These are phyloP conservation scores for Cantharis rustica DNA, from an alignment of 2,888 invertebrate genomes.

Conservation along the genomic window DNA sequence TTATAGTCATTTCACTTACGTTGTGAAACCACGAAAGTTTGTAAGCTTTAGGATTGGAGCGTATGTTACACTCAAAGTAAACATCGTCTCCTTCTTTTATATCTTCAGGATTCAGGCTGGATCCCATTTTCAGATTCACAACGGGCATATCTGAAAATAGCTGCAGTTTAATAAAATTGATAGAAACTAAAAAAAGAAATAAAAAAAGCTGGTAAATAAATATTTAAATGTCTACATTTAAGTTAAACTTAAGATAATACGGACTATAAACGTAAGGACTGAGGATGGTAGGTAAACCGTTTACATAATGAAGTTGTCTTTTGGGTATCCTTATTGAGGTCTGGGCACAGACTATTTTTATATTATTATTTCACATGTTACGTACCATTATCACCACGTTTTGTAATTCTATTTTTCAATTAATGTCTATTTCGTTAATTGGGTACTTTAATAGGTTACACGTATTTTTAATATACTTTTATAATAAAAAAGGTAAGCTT, in stretches of 20 bases:
- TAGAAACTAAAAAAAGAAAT: not conserved
- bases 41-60: slow-evolving; percentile 82
- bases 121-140: slow-evolving; percentile 82
- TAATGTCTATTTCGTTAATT: not conserved
- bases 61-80: slow-evolving; percentile 85
- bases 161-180: not conserved
- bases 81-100: slow-evolving; percentile 91
- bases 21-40: slow-evolving; percentile 87
- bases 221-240: not conserved
- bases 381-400: not conserved
- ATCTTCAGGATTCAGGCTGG: slow-evolving; percentile 81
- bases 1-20: slow-evolving; percentile 63
- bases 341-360: not conserved
- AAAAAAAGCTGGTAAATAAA: not conserved
- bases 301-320: not conserved
- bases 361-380: not conserved
- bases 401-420: not conserved
- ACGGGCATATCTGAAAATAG: slow-evolving; percentile 74
- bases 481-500: not conserved
- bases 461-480: not conserved
- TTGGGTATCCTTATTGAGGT: not conserved
- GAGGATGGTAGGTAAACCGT: not conserved
- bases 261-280: not conserved
- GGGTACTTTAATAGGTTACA: too few relatives aligned
- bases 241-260: not conserved